Evolutionary conservation across 2,888 invertebrate species (phyloP).

Genomic region (Polydrusus pterygomalis): DNA sequence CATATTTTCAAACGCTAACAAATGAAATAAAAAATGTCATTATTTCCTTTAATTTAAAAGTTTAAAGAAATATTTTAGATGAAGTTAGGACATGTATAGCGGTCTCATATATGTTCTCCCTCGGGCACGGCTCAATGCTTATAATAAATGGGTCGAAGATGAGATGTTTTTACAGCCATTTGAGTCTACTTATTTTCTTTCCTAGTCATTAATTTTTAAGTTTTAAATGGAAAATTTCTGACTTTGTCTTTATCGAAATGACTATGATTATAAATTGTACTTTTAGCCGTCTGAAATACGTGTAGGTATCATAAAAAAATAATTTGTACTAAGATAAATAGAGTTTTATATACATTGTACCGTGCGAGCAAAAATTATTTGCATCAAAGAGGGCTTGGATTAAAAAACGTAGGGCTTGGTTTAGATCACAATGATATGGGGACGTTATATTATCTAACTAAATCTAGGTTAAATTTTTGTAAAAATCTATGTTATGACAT

Average conservation of each 20-base stretch:
- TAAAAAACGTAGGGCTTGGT: too few relatives aligned
- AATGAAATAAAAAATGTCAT: conserved; percentile 11
- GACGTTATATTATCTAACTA: too few relatives aligned
- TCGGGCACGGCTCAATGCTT: conserved; percentile 11
- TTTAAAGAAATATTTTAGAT: conserved; percentile 16
- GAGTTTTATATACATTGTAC: too few relatives aligned
- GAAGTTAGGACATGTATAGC: conserved; percentile 18
- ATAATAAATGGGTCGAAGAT: conserved; percentile 18
- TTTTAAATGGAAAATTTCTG: background rate
- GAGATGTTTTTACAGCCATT: conserved; percentile 16
- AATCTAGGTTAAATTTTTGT: too few relatives aligned
- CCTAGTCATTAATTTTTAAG: background rate
- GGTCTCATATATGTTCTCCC: background rate
- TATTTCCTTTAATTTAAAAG: conserved; percentile 9
- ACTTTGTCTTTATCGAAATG: background rate
- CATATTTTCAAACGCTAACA: background rate
- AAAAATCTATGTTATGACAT: too few relatives aligned
- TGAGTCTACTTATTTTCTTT: background rate
- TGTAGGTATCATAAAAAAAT: too few relatives aligned
- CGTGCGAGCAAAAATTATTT: too few relatives aligned
- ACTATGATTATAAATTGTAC: too few relatives aligned
- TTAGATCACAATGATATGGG: too few relatives aligned
- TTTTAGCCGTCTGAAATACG: too few relatives aligned
- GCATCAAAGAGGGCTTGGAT: too few relatives aligned
- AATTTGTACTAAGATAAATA: too few relatives aligned